Conservation (phyloP, 2,797 vertebrate genomes). For the Hypotaenidia okinawae region DNA sequence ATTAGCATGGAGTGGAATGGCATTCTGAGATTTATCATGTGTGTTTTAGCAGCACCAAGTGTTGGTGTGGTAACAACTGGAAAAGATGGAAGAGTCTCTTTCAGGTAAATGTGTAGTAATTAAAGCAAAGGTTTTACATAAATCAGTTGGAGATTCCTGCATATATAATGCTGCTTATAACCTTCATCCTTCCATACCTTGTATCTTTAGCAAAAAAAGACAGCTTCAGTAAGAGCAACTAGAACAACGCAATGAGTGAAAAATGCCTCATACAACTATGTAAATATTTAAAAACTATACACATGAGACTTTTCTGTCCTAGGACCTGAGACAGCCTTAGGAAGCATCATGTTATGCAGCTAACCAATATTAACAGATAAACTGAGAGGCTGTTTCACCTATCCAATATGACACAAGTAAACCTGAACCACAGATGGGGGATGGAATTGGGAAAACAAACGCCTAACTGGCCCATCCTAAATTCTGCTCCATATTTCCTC, state of each 20-base stretch:
- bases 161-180: background rate
- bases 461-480: background rate
- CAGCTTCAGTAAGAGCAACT: background rate
- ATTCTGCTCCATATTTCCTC: background rate
- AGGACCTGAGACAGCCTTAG: background rate
- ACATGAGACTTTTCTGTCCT: background rate
- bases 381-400: background rate
- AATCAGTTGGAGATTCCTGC: background rate
- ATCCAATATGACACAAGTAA: background rate
- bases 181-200: background rate
- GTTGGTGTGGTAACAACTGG: background rate
- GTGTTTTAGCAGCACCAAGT: background rate
- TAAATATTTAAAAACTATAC: background rate
- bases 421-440: background rate
- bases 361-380: background rate
- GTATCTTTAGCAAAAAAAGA: background rate
- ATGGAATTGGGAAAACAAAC: background rate
- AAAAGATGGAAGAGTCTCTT: background rate
- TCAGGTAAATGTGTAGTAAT: background rate
- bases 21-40: slow-evolving; percentile 12
- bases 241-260: background rate
- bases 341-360: background rate
- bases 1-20: background rate
- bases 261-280: background rate
- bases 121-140: background rate